Base-by-base conservation (phyloP, 2,797 vertebrate genomes). In the Menidia menidia region DNA sequence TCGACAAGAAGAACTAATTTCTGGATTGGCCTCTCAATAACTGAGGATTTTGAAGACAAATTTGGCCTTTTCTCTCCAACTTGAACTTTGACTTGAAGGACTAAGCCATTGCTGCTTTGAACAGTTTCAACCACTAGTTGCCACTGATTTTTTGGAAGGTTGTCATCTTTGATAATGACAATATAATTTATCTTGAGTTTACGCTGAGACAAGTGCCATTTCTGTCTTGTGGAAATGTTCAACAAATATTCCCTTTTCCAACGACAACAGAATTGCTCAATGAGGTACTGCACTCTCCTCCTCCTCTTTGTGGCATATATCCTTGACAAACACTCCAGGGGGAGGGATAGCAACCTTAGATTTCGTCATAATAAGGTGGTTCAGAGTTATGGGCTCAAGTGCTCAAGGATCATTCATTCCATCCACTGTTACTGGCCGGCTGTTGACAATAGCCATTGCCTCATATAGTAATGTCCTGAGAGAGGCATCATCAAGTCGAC, bases 241-340 rank as follows among this genome's bases (percentile, higher is more conserved):
- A 62, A 15, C 7, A 62, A 10, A 30, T 62, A 70, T 18, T 61
- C 67, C 14, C 4, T 55, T 53, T 70, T 70, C 67, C 67, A 61
- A 1, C 6, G 13, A 8, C 42, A 2, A 58, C 43, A 0, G 5
- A 54, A 70, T n/a, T 61, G 50, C n/a, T 61, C 58, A 12, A 32
- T 52, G 0, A 61, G 13, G 13, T 31, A 41, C 19, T 70, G 67
- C 0, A 70, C 3, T 48, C 18, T 45, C 33, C 54, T 41, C 54
- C 54, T 39, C 12, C 54, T 56, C 9, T 56, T 39, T n/a, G 54
- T 56, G 4, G 33, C 33, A 18, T 56, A 56, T 4, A 56, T 56
- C 54, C 8, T 56, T 56, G 1, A 56, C 54, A 41, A 56, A 56
- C 33, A 35, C 6, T 52, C 50, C 50, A 52, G 53, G 31, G 31